phyloP scores from a whole-genome alignment of 2,888 invertebrate species.

The Marronus borbonicus region DNA sequence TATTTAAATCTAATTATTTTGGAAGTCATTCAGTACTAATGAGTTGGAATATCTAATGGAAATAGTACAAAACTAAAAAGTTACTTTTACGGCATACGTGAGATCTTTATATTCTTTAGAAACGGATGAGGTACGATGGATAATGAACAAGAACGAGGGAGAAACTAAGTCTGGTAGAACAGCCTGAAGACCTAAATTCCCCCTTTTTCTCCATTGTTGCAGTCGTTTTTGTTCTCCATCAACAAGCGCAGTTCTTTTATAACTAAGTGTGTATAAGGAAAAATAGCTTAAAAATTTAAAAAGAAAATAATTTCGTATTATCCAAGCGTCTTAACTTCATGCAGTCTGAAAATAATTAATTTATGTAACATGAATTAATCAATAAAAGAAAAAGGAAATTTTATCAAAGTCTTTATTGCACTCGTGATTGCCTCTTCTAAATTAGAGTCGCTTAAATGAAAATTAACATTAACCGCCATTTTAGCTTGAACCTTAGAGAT shows the following conservation, averaged over 20 bases:
- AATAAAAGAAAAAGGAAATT: no score
- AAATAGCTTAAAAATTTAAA: no score
- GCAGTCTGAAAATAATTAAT: no score
- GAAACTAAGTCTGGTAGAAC: not conserved
- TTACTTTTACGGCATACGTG: not conserved
- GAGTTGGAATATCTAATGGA: not conserved
- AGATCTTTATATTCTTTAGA: not conserved
- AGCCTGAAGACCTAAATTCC: not conserved
- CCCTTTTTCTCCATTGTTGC: not conserved
- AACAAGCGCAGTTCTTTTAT: not conserved
- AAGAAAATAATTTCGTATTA: no score
- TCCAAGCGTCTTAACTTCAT: no score
- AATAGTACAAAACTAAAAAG: not conserved
- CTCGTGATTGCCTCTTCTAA: no score
- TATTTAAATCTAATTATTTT: constrained; percentile 51
- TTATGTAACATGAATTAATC: no score
- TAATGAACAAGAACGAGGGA: not conserved
- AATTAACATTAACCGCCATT: no score
- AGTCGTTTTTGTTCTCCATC: not conserved
- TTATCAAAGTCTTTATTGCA: no score
- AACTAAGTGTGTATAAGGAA: no score
- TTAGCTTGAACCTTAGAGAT: no score
- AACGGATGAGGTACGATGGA: not conserved
- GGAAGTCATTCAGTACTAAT: constrained; percentile 52
- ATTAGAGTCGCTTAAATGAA: no score